These are phyloP conservation scores for Sarcophaga caerulescens DNA, from an alignment of 2,888 invertebrate species.

Conservation along the genomic window DNA sequence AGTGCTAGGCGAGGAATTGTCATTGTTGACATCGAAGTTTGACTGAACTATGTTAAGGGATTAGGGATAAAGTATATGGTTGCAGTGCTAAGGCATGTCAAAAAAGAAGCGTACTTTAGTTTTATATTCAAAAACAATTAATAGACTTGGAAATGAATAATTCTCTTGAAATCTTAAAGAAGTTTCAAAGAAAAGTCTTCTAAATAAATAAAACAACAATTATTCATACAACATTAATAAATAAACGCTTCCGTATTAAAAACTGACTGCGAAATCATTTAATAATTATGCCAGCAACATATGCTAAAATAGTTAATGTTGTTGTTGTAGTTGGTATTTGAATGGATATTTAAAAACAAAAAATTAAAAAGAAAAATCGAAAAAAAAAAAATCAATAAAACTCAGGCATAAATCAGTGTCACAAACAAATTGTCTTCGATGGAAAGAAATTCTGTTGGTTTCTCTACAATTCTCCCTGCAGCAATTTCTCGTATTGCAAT, in stretches of 20 bases:
- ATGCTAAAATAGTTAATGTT: background rate
- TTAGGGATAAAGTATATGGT: too few relatives aligned
- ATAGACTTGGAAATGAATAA: too few relatives aligned
- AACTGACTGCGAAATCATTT: background rate
- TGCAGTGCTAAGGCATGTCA: too few relatives aligned
- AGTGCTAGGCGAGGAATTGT: too few relatives aligned
- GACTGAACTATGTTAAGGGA: too few relatives aligned
- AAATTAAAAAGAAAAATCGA: conserved; percentile 62
- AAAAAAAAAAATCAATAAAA: conserved; percentile 70
- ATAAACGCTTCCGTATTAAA: conserved; percentile 50
- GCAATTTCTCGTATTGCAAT: conserved; percentile 63
- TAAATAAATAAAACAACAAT: background rate
- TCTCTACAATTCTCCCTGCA: conserved; percentile 42
- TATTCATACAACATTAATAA: conserved; percentile 2
- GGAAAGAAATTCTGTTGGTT: background rate
- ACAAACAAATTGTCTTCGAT: conserved; percentile 75
- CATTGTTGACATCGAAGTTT: too few relatives aligned
- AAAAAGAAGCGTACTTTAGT: too few relatives aligned
- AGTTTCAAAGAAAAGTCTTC: too few relatives aligned
- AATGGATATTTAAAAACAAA: background rate
- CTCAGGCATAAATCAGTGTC: conserved; percentile 77
- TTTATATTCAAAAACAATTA: too few relatives aligned
- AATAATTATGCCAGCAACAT: background rate
- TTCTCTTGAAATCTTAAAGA: background rate
- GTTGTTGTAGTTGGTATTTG: background rate